Evolutionary conservation across 2,888 invertebrate species (phyloP), one percentile per base, ranked within the genome.

Genomic region (Agrochola litura): DNA sequence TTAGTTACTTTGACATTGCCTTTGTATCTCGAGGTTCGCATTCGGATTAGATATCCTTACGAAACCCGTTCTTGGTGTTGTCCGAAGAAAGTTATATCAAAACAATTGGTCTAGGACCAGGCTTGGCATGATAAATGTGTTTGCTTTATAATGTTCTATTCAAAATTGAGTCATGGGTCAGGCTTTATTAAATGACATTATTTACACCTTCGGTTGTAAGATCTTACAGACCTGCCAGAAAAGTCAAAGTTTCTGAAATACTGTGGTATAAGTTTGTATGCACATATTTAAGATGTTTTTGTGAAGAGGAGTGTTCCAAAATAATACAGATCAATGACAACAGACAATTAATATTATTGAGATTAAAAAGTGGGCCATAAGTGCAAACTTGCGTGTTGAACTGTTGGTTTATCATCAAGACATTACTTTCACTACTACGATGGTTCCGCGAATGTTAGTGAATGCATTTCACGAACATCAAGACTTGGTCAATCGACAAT

Each of bases 351-450:
- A 30, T 52, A 16, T 41, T 54, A 58, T 22, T 41, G n/a, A n/a
- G 37, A 75, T 16, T 41, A 54, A 72, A 43, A 86, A 87, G 67
- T 70, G 30, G 76, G 69, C 64, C 30, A 37, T 61, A 19, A 67
- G 49, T 76, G 79, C 81, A 83, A 30, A 46, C 30, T 78, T 63
- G 83, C 79, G 76, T 82, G 85, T 88, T 83, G 25, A 67, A 52
- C 66, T 63, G 70, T 70, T 88, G 84, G 85, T 78, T 61, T 80
- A 67, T 67, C 60, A 60, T 70, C 41, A 12, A 91, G 88, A 89
- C 88, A 89, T 87, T 71, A 93, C 95, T 94, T 95, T 95, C 95
- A 92, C 94, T 92, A 84, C 87, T 91, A 88, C 89, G 87, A 84
- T 84, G 82, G 85, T 92, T 91, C 90, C 83, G 90, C 87, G 92